These are phyloP conservation scores for Eulemur rufifrons DNA, from an alignment of 2,113 vertebrate species.

Conservation along the genomic window DNA sequence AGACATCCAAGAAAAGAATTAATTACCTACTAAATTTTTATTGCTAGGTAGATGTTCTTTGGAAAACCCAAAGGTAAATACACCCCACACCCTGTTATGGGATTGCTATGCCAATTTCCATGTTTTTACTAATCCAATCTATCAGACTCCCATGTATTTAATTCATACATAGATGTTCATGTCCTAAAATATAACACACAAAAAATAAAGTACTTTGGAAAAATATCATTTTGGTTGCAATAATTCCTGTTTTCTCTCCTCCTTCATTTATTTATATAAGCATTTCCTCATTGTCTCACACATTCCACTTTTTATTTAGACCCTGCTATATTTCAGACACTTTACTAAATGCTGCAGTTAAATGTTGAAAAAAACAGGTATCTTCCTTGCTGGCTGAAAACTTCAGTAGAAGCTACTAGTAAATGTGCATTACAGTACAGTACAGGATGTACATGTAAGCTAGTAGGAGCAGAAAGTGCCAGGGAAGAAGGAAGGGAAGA, in stretches of 20 bases:
- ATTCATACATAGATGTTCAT: not conserved
- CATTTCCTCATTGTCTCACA: not conserved
- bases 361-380: not conserved
- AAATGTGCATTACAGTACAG: not conserved
- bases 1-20: not conserved
- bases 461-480: not conserved
- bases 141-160: not conserved
- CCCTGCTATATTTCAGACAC: not conserved
- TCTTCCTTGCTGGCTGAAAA: not conserved
- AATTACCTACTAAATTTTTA: not conserved
- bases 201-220: not conserved
- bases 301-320: not conserved
- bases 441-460: not conserved
- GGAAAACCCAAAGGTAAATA: not conserved
- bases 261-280: not conserved
- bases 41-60: not conserved
- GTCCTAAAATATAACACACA: not conserved
- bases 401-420: not conserved
- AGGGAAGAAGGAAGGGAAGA: not conserved
- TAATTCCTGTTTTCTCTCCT: not conserved
- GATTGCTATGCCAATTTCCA: not conserved
- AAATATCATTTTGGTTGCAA: not conserved
- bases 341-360: not conserved
- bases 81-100: fast-evolving
- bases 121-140: not conserved